A percentile compares a stretch with the other conserved stretches of the same genome.
Evolutionary conservation across 2,797 vertebrate genomes (phyloP).

Genomic region (Coilia nasus): DNA sequence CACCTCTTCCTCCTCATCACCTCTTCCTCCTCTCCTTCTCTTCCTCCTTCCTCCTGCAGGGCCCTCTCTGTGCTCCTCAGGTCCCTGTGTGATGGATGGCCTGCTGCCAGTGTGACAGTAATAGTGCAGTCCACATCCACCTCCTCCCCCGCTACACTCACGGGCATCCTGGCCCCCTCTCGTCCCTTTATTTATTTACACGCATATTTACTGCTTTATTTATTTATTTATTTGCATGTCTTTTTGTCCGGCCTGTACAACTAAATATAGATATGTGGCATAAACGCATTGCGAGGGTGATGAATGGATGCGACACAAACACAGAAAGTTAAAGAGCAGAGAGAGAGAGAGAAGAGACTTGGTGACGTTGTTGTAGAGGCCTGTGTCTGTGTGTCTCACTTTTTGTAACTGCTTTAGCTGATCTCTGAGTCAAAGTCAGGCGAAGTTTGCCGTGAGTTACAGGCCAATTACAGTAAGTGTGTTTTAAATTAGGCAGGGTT

Average conservation of each 20-base stretch:
- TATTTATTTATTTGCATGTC: slow-evolving; percentile 60
- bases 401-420: not conserved
- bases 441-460: not conserved
- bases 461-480: slow-evolving; percentile 11
- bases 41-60: not conserved
- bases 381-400: not conserved
- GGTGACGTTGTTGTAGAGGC: not conserved
- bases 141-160: slow-evolving; percentile 51
- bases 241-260: slow-evolving; percentile 45
- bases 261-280: slow-evolving; percentile 57
- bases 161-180: slow-evolving; percentile 29
- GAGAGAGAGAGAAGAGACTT: not conserved
- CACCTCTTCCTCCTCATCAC: not conserved
- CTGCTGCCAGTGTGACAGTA: slow-evolving; percentile 67
- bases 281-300: slow-evolving; percentile 29
- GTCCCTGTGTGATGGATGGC: slow-evolving; percentile 68
- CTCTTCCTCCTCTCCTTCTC: slow-evolving; percentile 3
- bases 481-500: not conserved
- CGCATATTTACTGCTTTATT: slow-evolving; percentile 47
- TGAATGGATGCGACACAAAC: slow-evolving; percentile 16
- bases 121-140: slow-evolving; percentile 62
- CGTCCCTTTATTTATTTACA: slow-evolving; percentile 3
- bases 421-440: not conserved
- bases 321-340: not conserved
- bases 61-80: not conserved